Conservation (phyloP, 2,888 invertebrate species). For the Pandemis heparana region DNA sequence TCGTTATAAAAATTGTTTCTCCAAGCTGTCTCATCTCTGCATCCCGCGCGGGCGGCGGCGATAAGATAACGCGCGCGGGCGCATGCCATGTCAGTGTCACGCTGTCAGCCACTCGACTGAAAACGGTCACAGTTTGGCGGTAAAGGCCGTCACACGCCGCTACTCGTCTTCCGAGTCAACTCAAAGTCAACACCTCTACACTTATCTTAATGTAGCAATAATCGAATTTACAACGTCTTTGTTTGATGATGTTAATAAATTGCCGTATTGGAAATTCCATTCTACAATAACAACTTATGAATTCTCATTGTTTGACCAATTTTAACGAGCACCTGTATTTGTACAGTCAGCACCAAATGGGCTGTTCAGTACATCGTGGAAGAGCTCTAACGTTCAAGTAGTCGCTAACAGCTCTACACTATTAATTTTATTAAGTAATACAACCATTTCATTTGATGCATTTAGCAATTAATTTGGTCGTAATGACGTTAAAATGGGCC, state of each 20-base stretch:
- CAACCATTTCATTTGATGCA: constrained; percentile 26
- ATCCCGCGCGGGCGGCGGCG: constrained; percentile 50
- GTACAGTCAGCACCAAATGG: constrained; percentile 10
- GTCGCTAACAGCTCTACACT: not conserved
- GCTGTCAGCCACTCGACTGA: constrained; percentile 49
- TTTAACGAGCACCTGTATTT: constrained; percentile 28
- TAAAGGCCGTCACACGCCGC: constrained; percentile 35
- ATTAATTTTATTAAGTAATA: not conserved
- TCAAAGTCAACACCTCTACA: constrained; percentile 8
- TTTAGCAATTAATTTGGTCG: not conserved
- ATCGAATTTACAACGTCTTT: constrained; percentile 1
- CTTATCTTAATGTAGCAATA: not conserved
- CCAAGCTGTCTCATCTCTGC: constrained; percentile 49
- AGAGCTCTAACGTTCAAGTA: not conserved
- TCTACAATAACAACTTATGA: constrained; percentile 12
- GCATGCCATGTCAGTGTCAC: constrained; percentile 48
- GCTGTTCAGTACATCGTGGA: not conserved
- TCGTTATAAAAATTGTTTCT: constrained; percentile 60
- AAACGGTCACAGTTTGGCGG: constrained; percentile 39
- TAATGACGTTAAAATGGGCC: too few relatives aligned
- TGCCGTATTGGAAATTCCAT: constrained; percentile 13
- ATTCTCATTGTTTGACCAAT: constrained; percentile 11
- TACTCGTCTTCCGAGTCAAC: constrained; percentile 28
- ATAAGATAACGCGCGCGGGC: constrained; percentile 61
- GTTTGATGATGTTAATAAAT: constrained; percentile 2